Conservation (phyloP, 1,140 invertebrate genomes). For the Drosophila dunni region DNA sequence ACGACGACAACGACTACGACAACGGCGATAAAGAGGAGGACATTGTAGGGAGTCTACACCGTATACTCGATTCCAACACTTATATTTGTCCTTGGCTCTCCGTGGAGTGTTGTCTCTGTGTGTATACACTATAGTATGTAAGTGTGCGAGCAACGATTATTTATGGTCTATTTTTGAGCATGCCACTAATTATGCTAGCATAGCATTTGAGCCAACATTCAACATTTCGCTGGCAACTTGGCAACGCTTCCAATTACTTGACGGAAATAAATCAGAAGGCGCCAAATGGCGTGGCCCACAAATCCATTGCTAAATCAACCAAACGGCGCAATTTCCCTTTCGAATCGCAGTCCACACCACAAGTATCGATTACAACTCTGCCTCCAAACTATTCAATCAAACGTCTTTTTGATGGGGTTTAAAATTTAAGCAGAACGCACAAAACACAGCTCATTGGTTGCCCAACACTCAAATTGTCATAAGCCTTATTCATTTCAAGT, state of each 20-base stretch:
- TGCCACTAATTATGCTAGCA: slow-evolving; percentile 75
- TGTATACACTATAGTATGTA: not conserved
- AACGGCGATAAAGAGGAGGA: not conserved
- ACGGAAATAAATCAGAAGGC: slow-evolving; percentile 71
- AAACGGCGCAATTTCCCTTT: slow-evolving; percentile 3
- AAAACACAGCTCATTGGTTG: not conserved
- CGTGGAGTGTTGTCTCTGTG: not conserved
- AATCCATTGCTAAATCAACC: slow-evolving; percentile 41
- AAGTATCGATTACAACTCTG: slow-evolving; percentile 23
- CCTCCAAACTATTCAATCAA: not conserved
- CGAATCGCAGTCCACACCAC: slow-evolving; percentile 5
- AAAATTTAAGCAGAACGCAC: not conserved
- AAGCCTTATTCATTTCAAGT: not conserved
- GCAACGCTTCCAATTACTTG: slow-evolving; percentile 70
- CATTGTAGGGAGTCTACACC: not conserved
- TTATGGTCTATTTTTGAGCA: slow-evolving; percentile 81
- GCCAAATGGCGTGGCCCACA: slow-evolving; percentile 36
- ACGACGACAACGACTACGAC: not conserved
- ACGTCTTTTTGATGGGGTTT: slow-evolving; percentile 8
- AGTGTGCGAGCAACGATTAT: slow-evolving; percentile 66
- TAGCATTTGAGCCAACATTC: slow-evolving; percentile 58
- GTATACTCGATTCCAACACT: not conserved
- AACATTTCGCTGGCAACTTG: slow-evolving; percentile 17
- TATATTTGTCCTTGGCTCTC: not conserved
- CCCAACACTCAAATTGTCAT: not conserved